Evolutionary conservation across 2,797 vertebrate genomes (phyloP).

Genomic region (Eupleurogrammus muticus): DNA sequence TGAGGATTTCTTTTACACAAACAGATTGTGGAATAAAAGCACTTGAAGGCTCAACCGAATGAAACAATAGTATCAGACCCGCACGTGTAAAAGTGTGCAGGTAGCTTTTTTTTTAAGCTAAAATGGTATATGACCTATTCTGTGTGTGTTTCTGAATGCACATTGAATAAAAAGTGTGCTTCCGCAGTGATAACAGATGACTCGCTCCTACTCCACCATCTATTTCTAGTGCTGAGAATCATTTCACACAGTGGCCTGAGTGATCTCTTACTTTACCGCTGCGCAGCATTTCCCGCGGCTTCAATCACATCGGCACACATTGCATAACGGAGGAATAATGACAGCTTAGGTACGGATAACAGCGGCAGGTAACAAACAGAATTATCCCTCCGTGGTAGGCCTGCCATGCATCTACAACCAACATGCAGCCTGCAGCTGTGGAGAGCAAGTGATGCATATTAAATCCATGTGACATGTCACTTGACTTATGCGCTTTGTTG

Average conservation of each 20-base stretch:
- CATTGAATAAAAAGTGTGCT: constrained; percentile 15
- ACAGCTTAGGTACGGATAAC: constrained; percentile 51
- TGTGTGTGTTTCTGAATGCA: constrained; percentile 26
- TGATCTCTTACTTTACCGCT: constrained; percentile 49
- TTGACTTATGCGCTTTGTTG: background rate
- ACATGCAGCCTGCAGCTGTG: constrained; percentile 38
- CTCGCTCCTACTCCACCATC: constrained; percentile 35
- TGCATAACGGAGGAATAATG: constrained; percentile 52
- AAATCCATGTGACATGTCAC: constrained; percentile 24
- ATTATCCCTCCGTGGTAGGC: constrained; percentile 40
- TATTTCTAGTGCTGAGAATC: constrained; percentile 47
- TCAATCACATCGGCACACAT: constrained; percentile 48
- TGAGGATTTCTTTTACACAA: constrained; percentile 6
- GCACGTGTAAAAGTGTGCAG: background rate
- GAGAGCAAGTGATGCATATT: constrained; percentile 28
- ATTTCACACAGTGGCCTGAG: constrained; percentile 45
- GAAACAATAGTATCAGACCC: background rate
- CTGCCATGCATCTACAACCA: constrained; percentile 16
- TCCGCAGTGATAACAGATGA: constrained; percentile 36
- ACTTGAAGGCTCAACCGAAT: background rate
- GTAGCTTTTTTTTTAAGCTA: background rate
- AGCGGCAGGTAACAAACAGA: constrained; percentile 59
- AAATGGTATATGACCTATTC: background rate
- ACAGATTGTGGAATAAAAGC: background rate
- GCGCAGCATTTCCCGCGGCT: constrained; percentile 51